Evolutionary conservation across 2,113 vertebrate genomes (phyloP).

Genomic region (Pterocles orientalis): DNA sequence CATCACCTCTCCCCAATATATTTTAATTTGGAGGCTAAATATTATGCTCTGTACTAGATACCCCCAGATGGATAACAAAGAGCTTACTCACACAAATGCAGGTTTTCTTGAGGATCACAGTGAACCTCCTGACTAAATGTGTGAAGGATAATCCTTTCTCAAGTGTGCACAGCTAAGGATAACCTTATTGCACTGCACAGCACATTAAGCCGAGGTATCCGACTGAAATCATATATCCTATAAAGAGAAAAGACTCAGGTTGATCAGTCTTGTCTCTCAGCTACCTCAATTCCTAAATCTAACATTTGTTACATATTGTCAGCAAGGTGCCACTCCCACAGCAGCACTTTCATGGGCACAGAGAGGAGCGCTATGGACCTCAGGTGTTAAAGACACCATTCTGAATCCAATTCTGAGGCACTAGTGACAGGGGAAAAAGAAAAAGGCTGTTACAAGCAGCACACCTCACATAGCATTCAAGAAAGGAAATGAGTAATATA

Average conservation of each 20-base stretch:
- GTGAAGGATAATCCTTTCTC: background rate
- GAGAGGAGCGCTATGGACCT: background rate
- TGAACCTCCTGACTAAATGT: background rate
- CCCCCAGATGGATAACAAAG: background rate
- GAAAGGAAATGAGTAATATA: background rate
- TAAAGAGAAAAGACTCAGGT: background rate
- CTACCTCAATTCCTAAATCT: background rate
- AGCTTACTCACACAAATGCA: background rate
- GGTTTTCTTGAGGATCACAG: background rate
- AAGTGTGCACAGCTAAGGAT: background rate
- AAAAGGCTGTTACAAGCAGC: background rate
- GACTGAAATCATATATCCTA: background rate
- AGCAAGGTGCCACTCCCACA: background rate
- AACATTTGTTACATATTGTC: background rate
- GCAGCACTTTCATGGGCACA: fast-evolving
- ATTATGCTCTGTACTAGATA: background rate
- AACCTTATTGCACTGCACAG: background rate
- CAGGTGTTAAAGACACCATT: background rate
- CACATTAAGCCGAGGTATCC: background rate
- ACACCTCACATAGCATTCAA: background rate
- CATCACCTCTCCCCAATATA: fast-evolving
- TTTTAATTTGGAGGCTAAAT: background rate
- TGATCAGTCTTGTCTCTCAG: background rate
- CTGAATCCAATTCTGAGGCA: background rate
- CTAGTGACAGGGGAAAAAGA: background rate